Conservation (phyloP, 2,888 invertebrate species). For the Cataglyphis rosenhaueri region DNA sequence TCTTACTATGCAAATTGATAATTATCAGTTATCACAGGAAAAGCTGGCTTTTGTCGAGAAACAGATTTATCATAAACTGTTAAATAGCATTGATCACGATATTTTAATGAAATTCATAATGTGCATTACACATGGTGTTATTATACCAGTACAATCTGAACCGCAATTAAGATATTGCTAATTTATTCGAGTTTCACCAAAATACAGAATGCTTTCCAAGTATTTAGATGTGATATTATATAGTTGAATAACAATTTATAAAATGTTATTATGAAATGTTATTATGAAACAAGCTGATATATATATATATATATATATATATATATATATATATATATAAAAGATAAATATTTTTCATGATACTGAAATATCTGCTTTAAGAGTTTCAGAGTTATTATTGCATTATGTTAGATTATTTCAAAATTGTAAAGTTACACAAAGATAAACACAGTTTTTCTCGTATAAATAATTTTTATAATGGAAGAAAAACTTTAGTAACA, state of each 20-base stretch:
- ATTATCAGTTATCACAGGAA: constrained; percentile 67
- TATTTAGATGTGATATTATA: no score
- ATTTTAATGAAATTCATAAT: constrained; percentile 85
- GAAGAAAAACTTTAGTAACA: neutral
- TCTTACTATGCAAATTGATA: constrained; percentile 84
- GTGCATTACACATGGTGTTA: constrained; percentile 84
- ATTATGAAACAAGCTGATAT: no score
- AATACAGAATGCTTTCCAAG: neutral
- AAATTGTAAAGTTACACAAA: neutral
- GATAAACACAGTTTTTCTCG: neutral
- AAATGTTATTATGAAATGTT: no score
- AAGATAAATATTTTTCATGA: no score
- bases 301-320: neutral
- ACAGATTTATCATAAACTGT: constrained; percentile 82
- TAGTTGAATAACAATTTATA: no score
- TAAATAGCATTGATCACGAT: constrained; percentile 83
- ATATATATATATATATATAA: neutral
- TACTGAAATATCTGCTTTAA: neutral
- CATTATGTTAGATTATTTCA: neutral
- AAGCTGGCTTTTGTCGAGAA: constrained; percentile 80
- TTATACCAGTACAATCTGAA: constrained; percentile 80
- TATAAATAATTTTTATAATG: neutral
- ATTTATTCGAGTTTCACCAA: neutral
- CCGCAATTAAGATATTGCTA: constrained; percentile 50
- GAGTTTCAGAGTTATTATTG: neutral